Evolutionary conservation across 2,113 vertebrate genomes (phyloP), one percentile per base, ranked within the genome.

Genomic region (Oncorhynchus tshawytscha): DNA sequence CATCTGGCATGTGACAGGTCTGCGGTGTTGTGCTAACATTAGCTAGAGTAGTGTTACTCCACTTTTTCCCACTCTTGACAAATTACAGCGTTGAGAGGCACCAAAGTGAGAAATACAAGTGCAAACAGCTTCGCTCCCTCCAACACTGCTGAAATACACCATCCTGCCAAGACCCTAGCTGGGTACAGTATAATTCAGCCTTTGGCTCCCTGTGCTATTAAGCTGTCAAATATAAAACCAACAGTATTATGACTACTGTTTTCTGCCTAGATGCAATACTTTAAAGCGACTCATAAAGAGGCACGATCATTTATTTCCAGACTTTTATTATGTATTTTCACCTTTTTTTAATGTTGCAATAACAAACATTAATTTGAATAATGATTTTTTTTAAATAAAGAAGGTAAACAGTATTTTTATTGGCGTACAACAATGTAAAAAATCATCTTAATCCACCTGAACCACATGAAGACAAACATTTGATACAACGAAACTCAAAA

Each of bases 191-290:
- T 66, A 67, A 75, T 71, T 69, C 64, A 78, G 65, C 11, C 29
- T 68, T 67, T 68, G 54, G 75, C 67, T 73, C 62, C 29, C 22
- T 45, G 70, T 66, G 39, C 22, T 64, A 67, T 75, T 69, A 34
- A 71, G 57, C 31, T 72, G 76, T 60, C 72, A 62, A 75, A 70
- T 73, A 29, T 75, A 70, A 76, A 64, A 64, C 39, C 25, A 18
- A 65, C 25, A 68, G 31, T 64, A 49, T n/a, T 65, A 71, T 54
- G 24, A 48, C 72, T n/a, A 70, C n/a, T 72, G 54, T 70, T 71
- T 75, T 75, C 6, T 67, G 20, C 5, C 22, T 24, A 66, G 65
- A 74, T 27, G 13, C 64, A n/a, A 20, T 25, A 74, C 45, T 74
- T 29, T 67, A 64, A 67, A 54, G 73, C 5, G 12, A 48, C 34